These are phyloP conservation scores for Phalacrocorax carbo DNA, from an alignment of 2,113 vertebrate genomes.

Conservation along the genomic window DNA sequence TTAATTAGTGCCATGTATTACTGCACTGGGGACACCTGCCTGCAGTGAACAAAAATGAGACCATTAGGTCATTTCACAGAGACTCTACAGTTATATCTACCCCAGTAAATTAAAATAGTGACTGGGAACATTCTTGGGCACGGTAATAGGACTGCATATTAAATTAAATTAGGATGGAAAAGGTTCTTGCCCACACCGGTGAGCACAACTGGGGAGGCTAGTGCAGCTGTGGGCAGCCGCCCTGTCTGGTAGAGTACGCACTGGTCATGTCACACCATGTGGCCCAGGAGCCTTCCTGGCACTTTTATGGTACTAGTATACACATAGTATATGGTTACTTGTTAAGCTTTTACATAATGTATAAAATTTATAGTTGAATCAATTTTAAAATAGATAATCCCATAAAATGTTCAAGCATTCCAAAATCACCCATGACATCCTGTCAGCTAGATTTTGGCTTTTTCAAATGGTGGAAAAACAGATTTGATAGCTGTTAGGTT, in stretches of 20 bases:
- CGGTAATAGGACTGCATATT: neutral
- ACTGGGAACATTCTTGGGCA: neutral
- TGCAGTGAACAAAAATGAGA: neutral
- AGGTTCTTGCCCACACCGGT: neutral
- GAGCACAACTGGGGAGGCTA: neutral
- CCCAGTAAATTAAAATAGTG: neutral
- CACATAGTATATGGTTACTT: neutral
- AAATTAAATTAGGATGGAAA: neutral
- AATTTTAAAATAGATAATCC: neutral
- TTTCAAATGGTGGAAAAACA: neutral
- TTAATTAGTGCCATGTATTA: neutral
- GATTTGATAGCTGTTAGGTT: neutral
- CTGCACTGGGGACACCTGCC: neutral
- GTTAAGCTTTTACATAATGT: neutral
- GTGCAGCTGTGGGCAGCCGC: neutral
- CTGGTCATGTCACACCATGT: rapidly evolving
- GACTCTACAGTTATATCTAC: neutral
- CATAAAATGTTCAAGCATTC: neutral
- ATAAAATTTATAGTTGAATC: neutral
- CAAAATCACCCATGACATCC: neutral
- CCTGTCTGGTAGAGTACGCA: neutral
- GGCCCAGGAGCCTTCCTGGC: neutral
- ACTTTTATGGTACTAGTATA: neutral
- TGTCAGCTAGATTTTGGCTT: neutral
- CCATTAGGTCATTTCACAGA: neutral